Conservation (phyloP, 2,888 invertebrate species). For the Ichneumoninae sp. region DNA sequence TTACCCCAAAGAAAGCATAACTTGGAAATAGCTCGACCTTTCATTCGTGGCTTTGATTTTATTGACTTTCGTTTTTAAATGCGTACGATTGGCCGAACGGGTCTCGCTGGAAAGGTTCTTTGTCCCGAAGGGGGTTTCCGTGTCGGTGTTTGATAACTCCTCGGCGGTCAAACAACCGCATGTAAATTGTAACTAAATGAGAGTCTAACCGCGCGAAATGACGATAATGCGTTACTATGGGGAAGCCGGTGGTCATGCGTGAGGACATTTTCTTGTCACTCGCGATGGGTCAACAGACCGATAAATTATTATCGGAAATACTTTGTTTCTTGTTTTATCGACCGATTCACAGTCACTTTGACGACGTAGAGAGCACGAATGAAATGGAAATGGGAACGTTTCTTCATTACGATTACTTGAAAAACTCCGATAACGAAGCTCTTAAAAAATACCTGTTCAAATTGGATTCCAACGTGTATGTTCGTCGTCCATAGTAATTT, state of each 20-base stretch:
- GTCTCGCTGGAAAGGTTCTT: not conserved
- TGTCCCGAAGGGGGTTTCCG: not conserved
- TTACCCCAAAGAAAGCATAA: not conserved
- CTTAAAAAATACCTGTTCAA: too few species aligned
- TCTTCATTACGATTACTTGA: too few species aligned
- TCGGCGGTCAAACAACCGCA: not conserved
- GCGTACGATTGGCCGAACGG: not conserved
- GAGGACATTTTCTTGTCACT: not conserved
- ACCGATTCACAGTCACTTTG: too few species aligned
- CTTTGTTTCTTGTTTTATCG: not conserved
- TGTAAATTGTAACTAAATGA: not conserved
- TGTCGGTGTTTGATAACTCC: not conserved
- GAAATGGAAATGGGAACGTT: too few species aligned
- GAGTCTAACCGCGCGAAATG: constrained; percentile 4
- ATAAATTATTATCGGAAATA: not conserved
- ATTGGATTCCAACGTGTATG: too few species aligned
- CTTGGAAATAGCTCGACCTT: not conserved
- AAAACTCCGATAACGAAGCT: too few species aligned
- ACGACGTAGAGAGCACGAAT: too few species aligned
- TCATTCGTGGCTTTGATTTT: not conserved
- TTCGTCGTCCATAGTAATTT: too few species aligned
- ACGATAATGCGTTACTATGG: constrained; percentile 1
- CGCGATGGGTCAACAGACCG: not conserved
- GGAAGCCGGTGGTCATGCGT: not conserved
- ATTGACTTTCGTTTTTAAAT: not conserved